These are phyloP conservation scores for Drosophila punjabiensis DNA, from an alignment of 1,140 invertebrate species.

Conservation along the genomic window DNA sequence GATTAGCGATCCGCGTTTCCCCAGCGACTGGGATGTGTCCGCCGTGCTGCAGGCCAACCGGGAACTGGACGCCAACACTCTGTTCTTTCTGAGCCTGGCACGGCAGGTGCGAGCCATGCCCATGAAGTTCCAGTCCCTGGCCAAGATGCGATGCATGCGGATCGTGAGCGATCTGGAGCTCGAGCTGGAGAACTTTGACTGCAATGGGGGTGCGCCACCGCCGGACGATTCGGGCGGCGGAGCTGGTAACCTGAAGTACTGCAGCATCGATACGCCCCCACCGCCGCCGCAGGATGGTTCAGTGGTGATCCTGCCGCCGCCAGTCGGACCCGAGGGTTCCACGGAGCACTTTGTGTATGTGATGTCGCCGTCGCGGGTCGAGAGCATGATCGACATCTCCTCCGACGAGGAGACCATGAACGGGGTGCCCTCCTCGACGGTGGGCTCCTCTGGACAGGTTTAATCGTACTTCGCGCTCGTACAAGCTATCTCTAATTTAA, in stretches of 20 bases:
- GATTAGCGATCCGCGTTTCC: constrained; percentile 58
- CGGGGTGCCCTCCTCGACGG: constrained; percentile 32
- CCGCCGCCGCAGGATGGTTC: constrained; percentile 61
- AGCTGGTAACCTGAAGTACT: constrained; percentile 69
- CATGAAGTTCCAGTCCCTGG: constrained; percentile 79
- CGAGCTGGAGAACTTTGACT: constrained; percentile 79
- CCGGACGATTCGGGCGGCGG: constrained; percentile 58
- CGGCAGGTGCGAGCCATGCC: constrained; percentile 80
- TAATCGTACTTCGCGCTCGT: constrained; percentile 23
- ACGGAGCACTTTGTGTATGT: constrained; percentile 83
- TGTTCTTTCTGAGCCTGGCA: constrained; percentile 80
- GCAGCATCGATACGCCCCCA: constrained; percentile 70
- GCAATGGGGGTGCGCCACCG: constrained; percentile 60
- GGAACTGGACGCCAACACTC: constrained; percentile 80
- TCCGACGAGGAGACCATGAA: constrained; percentile 81
- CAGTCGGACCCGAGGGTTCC: constrained; percentile 58
- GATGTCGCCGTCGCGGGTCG: constrained; percentile 83
- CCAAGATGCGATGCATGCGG: constrained; percentile 84
- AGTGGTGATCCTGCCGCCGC: constrained; percentile 23
- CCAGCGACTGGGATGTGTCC: constrained; percentile 73
- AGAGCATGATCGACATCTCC: constrained; percentile 84
- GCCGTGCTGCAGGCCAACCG: constrained; percentile 79
- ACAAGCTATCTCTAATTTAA: constrained; percentile 38
- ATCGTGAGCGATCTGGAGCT: constrained; percentile 82
- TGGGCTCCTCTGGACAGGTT: constrained; percentile 30